Evolutionary conservation across 37 sponge, comb jelly and placozoan genomes (phyloP).

Genomic region (Mnemiopsis leidyi): DNA sequence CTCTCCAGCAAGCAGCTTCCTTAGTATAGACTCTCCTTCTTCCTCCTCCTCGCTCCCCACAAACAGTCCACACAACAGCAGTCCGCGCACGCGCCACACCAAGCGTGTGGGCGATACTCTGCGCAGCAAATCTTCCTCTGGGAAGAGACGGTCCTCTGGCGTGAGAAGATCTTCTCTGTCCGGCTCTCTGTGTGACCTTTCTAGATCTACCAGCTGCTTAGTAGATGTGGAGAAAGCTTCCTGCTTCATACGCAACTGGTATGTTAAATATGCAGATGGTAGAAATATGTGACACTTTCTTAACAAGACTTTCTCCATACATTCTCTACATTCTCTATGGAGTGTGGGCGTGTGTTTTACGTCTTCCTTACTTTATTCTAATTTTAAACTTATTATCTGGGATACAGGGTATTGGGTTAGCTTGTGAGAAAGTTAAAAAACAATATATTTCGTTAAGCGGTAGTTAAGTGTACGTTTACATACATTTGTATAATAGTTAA

Average conservation of each 20-base stretch:
- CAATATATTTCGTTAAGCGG: too few relatives aligned
- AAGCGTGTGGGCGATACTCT: too few relatives aligned
- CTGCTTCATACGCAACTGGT: background rate
- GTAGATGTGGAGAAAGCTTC: constrained; percentile 67
- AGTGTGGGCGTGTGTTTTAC: too few relatives aligned
- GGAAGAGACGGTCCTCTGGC: background rate
- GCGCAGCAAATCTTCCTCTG: background rate
- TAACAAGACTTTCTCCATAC: too few relatives aligned
- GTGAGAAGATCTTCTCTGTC: background rate
- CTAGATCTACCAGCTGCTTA: constrained; percentile 15
- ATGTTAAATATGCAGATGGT: background rate
- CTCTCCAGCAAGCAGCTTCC: background rate
- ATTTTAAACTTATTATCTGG: too few relatives aligned
- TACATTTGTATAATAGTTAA: too few relatives aligned
- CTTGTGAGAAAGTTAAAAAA: too few relatives aligned
- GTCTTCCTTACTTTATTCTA: too few relatives aligned
- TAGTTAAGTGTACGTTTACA: too few relatives aligned
- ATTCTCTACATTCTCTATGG: too few relatives aligned
- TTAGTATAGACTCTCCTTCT: background rate
- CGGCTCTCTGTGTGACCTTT: background rate
- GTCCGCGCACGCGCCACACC: background rate
- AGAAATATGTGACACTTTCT: background rate
- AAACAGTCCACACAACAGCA: background rate
- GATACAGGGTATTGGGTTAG: too few relatives aligned
- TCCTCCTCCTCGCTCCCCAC: background rate